These are phyloP conservation scores for Nephrotoma guestfalica DNA, from an alignment of 2,888 invertebrate genomes.

Conservation along the genomic window DNA sequence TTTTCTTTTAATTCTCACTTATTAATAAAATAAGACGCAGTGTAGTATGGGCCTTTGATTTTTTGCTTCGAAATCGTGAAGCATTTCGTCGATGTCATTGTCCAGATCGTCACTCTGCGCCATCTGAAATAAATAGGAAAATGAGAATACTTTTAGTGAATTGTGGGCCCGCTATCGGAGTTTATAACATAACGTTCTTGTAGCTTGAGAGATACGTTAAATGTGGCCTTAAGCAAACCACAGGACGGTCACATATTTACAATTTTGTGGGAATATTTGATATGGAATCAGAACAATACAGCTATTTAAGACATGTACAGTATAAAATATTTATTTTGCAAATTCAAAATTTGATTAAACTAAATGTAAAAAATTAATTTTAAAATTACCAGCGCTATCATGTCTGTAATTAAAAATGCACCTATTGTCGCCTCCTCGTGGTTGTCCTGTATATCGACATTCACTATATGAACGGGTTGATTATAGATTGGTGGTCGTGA, in stretches of 20 bases:
- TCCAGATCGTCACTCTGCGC: constrained; percentile 84
- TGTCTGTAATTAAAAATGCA: constrained; percentile 92
- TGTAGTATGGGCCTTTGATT: constrained; percentile 78
- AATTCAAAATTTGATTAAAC: background rate
- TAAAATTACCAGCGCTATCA: constrained; percentile 65
- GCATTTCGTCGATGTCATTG: constrained; percentile 92
- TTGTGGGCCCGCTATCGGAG: background rate
- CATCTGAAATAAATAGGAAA: constrained; percentile 33
- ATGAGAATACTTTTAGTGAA: background rate
- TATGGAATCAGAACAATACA: background rate
- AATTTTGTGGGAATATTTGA: background rate
- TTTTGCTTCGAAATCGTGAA: constrained; percentile 87
- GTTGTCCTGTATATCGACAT: constrained; percentile 98
- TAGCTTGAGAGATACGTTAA: background rate
- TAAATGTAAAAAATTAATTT: background rate
- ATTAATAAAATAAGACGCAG: constrained; percentile 86
- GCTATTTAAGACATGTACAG: background rate
- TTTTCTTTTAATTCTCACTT: background rate
- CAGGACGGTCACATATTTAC: no score
- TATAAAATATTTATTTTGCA: background rate
- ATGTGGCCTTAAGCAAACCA: background rate
- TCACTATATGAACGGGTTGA: constrained; percentile 89
- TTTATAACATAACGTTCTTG: background rate
- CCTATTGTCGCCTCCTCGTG: constrained; percentile 99
- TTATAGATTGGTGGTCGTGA: constrained; percentile 62